These are phyloP conservation scores for Nasonia vitripennis DNA, from an alignment of 1,140 invertebrate genomes.

Conservation along the genomic window DNA sequence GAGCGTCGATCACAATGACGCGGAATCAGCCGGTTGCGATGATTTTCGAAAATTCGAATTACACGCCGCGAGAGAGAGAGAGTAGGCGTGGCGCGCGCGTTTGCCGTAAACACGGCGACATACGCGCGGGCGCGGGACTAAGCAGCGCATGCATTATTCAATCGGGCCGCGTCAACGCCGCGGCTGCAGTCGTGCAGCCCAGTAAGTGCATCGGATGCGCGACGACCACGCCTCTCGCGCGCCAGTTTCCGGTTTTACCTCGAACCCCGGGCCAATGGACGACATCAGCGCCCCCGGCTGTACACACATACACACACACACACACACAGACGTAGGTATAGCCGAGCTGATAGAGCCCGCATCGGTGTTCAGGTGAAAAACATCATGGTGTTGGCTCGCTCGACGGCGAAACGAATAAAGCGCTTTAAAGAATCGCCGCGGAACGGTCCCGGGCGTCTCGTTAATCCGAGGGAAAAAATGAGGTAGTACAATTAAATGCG, in stretches of 20 bases:
- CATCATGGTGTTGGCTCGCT: neutral
- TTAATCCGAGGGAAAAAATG: slow-evolving; percentile 58
- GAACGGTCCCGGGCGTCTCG: slow-evolving; percentile 39
- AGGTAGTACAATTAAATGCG: slow-evolving; percentile 68
- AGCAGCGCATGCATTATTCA: slow-evolving; percentile 60
- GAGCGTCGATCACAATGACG: neutral
- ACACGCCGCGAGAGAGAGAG: neutral
- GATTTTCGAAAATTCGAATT: neutral
- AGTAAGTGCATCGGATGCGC: slow-evolving; percentile 63
- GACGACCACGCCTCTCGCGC: slow-evolving; percentile 58
- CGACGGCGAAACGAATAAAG: neutral
- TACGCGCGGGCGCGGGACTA: neutral
- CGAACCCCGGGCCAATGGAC: slow-evolving; percentile 59
- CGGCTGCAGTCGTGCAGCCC: slow-evolving; percentile 55
- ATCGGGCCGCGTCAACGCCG: slow-evolving; percentile 58
- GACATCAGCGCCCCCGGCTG: neutral
- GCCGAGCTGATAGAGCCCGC: neutral
- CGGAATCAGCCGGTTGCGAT: neutral
- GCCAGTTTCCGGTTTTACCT: slow-evolving; percentile 60
- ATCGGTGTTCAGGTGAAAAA: slow-evolving; percentile 40
- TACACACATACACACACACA: too few species aligned
- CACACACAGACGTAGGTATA: too few species aligned
- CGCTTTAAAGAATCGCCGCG: neutral
- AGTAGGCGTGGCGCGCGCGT: slow-evolving; percentile 28
- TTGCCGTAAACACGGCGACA: neutral